Evolutionary conservation across 2,113 vertebrate genomes (phyloP), one percentile per base, ranked within the genome.

Genomic region (Hippocampus barbouri): DNA sequence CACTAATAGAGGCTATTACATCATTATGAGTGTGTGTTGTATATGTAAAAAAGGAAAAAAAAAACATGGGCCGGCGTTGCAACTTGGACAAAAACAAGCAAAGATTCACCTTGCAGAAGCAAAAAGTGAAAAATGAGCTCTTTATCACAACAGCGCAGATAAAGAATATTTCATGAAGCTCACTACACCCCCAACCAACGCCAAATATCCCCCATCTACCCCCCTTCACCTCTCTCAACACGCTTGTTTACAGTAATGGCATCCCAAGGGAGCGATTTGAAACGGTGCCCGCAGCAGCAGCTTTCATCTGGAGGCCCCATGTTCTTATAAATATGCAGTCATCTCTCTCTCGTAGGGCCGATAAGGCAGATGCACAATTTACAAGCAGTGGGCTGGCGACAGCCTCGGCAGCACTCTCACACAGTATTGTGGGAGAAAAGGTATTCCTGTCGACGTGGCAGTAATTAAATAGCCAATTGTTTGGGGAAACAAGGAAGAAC

Each of bases 341-440:
- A 72, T 75, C 83, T 86, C 82, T 8, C 59, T 75, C 83, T 86
- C 83, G 10, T 51, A 66, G 71, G 88, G 74, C 64, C 6, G 72
- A 83, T 87, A 81, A 85, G 86, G 71, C 70, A 86, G 83, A 88
- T 78, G 69, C 83, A 82, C 71, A 68, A 83, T 85, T 85, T 88
- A 85, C 80, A 83, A 80, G 81, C 78, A 38, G 66, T 30, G 71
- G 62, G 73, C 75, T 20, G 59, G 59, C 59, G 16, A 61, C 27
- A 30, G 41, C 41, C 41, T 45, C 1, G 41, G 23, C 23, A 38
- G 43, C 43, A 65, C n/a, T 45, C 43, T 43, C n/a, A 45, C 23
- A 14, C 34, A 63, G 34, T 40, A 20, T 7, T 4, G n/a, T 18
- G 40, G 40, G 63, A n/a, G 38, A 43, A 43, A n/a, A 23, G 43